Conservation (phyloP, 2,888 invertebrate species). For the Acleris emargana region DNA sequence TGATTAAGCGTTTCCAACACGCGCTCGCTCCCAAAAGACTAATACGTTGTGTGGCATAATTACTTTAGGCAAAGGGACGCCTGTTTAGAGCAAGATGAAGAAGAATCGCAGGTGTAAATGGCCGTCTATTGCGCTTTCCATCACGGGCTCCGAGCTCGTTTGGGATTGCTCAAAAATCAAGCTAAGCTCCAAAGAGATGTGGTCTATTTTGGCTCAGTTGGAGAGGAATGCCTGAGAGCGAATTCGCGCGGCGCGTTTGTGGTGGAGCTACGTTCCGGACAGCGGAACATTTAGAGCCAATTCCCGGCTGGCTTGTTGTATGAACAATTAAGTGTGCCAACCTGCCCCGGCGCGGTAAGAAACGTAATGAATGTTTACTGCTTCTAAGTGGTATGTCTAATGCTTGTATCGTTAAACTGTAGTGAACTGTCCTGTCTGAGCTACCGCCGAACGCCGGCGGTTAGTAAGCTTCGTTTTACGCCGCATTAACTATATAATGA, state of each 20-base stretch:
- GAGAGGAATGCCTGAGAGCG: slow-evolving; percentile 50
- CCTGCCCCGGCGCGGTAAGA: slow-evolving; percentile 71
- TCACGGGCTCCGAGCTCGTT: slow-evolving; percentile 56
- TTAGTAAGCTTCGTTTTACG: slow-evolving; percentile 18
- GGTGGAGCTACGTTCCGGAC: slow-evolving; percentile 72
- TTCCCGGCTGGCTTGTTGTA: slow-evolving; percentile 80
- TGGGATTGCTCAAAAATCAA: slow-evolving; percentile 50
- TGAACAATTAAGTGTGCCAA: slow-evolving; percentile 80
- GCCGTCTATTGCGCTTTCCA: slow-evolving; percentile 76
- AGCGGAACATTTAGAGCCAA: slow-evolving; percentile 77
- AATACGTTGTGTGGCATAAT: slow-evolving; percentile 81
- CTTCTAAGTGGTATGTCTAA: slow-evolving; percentile 63
- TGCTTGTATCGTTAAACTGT: slow-evolving; percentile 48
- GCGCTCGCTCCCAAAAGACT: slow-evolving; percentile 80
- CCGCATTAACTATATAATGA: slow-evolving; percentile 12
- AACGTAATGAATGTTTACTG: slow-evolving; percentile 74
- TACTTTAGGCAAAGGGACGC: slow-evolving; percentile 77
- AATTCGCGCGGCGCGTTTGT: slow-evolving; percentile 66
- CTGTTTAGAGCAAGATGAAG: slow-evolving; percentile 80
- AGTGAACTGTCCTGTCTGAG: slow-evolving; percentile 36
- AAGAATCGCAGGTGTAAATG: slow-evolving; percentile 82
- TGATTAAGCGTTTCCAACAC: slow-evolving; percentile 80
- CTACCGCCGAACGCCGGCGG: slow-evolving; percentile 19
- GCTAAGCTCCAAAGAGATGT: slow-evolving; percentile 57
- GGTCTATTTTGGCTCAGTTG: slow-evolving; percentile 64